Evolutionary conservation across 2,113 vertebrate species (phyloP), one percentile per base, ranked within the genome.

Genomic region (Sceloporus undulatus): DNA sequence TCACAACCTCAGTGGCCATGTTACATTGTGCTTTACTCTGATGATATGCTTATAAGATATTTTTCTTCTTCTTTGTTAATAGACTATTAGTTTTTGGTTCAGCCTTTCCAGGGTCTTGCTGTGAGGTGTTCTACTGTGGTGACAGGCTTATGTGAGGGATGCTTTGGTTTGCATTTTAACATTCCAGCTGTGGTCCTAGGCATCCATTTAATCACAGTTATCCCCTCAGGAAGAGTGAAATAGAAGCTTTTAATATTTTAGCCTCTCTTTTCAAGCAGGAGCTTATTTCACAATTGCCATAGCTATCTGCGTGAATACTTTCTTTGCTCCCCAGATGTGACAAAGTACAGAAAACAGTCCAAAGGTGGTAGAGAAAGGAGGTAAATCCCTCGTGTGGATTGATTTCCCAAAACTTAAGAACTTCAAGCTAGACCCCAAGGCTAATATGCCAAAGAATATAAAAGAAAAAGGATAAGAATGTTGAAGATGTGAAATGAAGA

Each of bases 111-210:
- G 76, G 0, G 9, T 88, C 34, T 91, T 91, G 85, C 93, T 84
- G 89, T 85, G 85, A 95, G 82, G 86, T 85, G 4, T 27, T 89
- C 94, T 91, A 91, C 87, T 93, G 76, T 94, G 75, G 87, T 94
- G 89, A 92, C 78, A 94, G 1, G 11, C 78, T 94, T 88, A 87
- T 87, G 74, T n/a, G 87, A 89, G 76, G 68, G 52, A 75, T 68
- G 10, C 85, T 88, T 92, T 94, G 88, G 86, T 86, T 95, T 93
- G 91, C 76, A 91, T n/a, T 95, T 94, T 95, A 90, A 40, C 87
- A 91, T 96, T 96, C 94, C 91, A 95, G 71, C 19, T 94, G 88
- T 77, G 76, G 91, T 96, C 88, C 93, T 87, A 83, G 78, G 89
- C 91, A 94, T 90, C 14, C 10, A 74, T 94, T 93, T 92, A 95